These are phyloP conservation scores for Miltochrista miniata DNA, from an alignment of 2,888 invertebrate genomes.

Conservation along the genomic window DNA sequence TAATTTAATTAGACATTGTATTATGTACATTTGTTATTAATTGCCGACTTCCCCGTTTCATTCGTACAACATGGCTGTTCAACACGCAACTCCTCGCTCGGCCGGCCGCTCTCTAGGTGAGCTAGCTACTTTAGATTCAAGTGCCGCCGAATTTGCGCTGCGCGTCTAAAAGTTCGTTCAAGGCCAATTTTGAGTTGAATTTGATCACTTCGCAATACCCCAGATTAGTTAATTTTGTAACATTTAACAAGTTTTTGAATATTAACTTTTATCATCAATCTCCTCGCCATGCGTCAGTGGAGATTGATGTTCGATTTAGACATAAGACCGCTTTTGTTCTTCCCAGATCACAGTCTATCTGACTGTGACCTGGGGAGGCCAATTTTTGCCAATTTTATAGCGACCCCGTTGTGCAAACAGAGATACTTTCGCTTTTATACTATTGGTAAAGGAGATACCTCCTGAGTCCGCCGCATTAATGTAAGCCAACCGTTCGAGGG, in stretches of 20 bases:
- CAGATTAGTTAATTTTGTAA: conserved; percentile 9
- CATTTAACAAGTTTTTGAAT: neutral
- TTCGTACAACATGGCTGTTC: conserved; percentile 17
- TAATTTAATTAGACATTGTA: neutral
- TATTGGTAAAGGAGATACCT: too few relatives aligned
- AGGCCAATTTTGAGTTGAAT: conserved; percentile 25
- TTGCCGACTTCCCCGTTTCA: conserved; percentile 16
- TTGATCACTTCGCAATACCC: conserved; percentile 12
- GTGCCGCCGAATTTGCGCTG: conserved; percentile 18
- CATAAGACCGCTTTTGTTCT: too few relatives aligned
- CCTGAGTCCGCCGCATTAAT: too few relatives aligned
- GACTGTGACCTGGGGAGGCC: too few relatives aligned
- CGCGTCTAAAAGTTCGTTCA: conserved; percentile 24
- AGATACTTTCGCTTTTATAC: too few relatives aligned
- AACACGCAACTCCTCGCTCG: conserved; percentile 21
- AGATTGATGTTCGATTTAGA: too few relatives aligned
- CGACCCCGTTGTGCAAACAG: too few relatives aligned
- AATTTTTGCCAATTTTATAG: too few relatives aligned
- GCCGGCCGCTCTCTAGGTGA: conserved; percentile 9
- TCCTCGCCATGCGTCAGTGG: too few relatives aligned
- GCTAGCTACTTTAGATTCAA: conserved; percentile 30
- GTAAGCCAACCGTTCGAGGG: too few relatives aligned
- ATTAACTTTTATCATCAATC: too few relatives aligned
- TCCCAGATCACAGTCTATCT: too few relatives aligned
- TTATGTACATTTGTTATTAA: conserved; percentile 4